Conservation (phyloP, 2,888 invertebrate species). For the Napeogenes sylphis region DNA sequence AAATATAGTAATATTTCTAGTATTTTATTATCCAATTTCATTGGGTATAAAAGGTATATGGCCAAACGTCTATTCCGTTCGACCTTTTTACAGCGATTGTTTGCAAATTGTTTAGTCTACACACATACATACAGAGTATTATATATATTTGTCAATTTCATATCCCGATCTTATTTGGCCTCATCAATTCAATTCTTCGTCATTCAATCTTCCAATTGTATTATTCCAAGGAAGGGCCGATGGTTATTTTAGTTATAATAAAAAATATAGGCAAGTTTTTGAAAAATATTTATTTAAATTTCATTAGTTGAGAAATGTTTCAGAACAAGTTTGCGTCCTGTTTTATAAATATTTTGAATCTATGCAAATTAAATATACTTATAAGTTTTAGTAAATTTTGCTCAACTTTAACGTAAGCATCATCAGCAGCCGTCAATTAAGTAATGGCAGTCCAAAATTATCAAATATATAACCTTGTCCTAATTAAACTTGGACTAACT, state of each 20-base stretch:
- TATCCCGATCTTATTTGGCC: constrained; percentile 46
- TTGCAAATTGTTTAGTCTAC: constrained; percentile 36
- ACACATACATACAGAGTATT: constrained; percentile 37
- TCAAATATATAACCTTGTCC: constrained; percentile 62
- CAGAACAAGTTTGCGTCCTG: background rate
- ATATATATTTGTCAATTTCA: constrained; percentile 40
- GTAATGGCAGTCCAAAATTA: constrained; percentile 1
- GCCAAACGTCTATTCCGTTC: constrained; percentile 49
- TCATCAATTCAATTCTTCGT: constrained; percentile 56
- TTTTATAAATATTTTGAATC: background rate
- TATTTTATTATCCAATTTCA: constrained; percentile 35
- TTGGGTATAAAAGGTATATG: constrained; percentile 57
- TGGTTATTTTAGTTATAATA: background rate
- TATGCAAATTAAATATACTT: background rate
- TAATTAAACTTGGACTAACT: constrained; percentile 72
- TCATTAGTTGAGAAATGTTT: background rate
- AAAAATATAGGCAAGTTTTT: background rate
- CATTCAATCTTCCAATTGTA: constrained; percentile 51
- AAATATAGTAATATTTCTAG: constrained; percentile 21
- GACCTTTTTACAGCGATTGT: constrained; percentile 55
- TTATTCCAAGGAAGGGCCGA: constrained; percentile 14
- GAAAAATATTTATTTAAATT: background rate
- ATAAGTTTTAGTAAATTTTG: background rate
- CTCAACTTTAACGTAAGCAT: background rate
- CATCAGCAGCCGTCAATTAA: constrained; percentile 7